Evolutionary conservation across 2,113 vertebrate genomes (phyloP).

Genomic region (Nesogale talazaci): DNA sequence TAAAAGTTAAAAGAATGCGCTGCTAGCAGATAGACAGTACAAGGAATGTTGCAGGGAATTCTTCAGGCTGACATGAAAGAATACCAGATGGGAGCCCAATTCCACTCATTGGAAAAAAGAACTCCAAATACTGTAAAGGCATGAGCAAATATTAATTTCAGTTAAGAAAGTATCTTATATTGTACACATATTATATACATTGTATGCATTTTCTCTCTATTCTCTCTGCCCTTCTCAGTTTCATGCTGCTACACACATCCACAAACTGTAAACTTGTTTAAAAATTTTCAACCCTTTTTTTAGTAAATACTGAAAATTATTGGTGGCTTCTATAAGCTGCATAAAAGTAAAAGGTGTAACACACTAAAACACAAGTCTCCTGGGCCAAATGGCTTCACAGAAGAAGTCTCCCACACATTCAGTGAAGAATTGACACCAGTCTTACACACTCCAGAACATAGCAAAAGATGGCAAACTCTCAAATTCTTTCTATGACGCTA

Average conservation of each 20-base stretch:
- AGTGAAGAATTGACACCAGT: too few relatives aligned
- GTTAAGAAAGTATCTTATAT: constrained; percentile 14
- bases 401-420: too few relatives aligned
- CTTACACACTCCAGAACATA: too few relatives aligned
- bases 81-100: constrained; percentile 51
- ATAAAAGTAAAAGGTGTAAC: constrained; percentile 9
- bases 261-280: neutral
- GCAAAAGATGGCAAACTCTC: too few relatives aligned
- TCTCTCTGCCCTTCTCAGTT: too few relatives aligned
- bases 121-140: constrained; percentile 23
- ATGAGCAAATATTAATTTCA: neutral
- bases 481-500: too few relatives aligned
- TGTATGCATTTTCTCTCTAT: neutral
- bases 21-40: neutral
- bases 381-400: too few relatives aligned
- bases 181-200: neutral
- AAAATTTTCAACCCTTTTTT: neutral
- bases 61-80: constrained; percentile 56
- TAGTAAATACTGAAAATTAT: too few relatives aligned
- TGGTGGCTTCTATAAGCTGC: neutral
- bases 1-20: constrained; percentile 44
- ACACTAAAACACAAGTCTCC: neutral
- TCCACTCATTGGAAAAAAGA: constrained; percentile 24
- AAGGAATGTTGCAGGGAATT: constrained; percentile 60
- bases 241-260: neutral